Percentiles rank a stretch among this genome's conserved stretches.
Evolutionary conservation across 2,113 vertebrate genomes (phyloP).

Genomic region (Calyptomena viridis): DNA sequence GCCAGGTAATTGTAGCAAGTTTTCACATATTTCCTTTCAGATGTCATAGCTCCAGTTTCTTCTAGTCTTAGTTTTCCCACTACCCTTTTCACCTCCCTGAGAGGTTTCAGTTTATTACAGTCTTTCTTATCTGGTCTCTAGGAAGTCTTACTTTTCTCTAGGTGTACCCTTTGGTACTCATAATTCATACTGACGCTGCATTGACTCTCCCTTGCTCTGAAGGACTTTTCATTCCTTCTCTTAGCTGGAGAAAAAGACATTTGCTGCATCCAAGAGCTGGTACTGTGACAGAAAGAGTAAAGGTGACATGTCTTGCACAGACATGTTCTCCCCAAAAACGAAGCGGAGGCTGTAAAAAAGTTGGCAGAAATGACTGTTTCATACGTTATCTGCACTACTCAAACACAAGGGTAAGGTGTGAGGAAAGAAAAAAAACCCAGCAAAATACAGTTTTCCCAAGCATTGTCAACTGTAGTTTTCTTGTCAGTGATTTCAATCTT

Average conservation of each 20-base stretch:
- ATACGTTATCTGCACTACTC: neutral
- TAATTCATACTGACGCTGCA: neutral
- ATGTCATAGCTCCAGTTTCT: neutral
- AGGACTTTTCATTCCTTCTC: neutral
- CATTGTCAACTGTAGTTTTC: neutral
- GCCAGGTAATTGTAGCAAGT: neutral
- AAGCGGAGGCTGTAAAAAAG: neutral
- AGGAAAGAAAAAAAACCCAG: neutral
- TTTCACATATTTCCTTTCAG: neutral
- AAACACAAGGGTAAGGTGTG: neutral
- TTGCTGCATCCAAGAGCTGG: neutral
- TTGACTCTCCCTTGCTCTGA: neutral
- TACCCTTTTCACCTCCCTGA: neutral
- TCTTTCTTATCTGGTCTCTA: neutral
- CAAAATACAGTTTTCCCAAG: neutral
- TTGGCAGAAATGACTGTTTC: neutral
- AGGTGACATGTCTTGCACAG: neutral
- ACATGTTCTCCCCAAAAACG: neutral
- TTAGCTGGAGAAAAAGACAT: neutral
- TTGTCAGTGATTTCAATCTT: neutral
- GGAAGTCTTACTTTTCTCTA: neutral
- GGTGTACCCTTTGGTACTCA: neutral
- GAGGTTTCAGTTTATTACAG: neutral
- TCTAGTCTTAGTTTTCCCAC: neutral
- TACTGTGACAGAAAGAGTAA: neutral